Evolutionary conservation across 2,888 invertebrate species (phyloP).

Genomic region (Leucoma salicis): DNA sequence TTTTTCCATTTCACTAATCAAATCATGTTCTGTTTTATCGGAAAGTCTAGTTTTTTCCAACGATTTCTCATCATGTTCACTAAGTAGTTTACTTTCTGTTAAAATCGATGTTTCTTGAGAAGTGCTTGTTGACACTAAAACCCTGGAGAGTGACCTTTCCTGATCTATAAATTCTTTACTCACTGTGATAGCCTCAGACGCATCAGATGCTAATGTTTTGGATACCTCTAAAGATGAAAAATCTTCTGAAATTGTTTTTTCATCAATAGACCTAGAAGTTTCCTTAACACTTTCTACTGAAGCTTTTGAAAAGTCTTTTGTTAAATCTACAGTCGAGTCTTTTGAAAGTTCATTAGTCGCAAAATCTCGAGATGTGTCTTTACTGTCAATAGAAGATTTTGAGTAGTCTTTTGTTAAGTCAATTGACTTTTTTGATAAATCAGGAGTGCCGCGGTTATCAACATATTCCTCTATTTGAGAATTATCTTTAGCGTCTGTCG

Average conservation of each 20-base stretch:
- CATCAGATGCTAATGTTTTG: slow-evolving; percentile 77
- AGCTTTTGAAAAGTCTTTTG: slow-evolving; percentile 73
- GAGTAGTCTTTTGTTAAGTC: slow-evolving; percentile 76
- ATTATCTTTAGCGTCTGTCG: slow-evolving; percentile 68
- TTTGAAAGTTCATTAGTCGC: slow-evolving; percentile 76
- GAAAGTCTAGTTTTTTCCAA: slow-evolving; percentile 48
- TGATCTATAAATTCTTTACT: slow-evolving; percentile 70
- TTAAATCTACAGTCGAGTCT: slow-evolving; percentile 74
- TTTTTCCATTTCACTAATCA: slow-evolving; percentile 54
- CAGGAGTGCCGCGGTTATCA: slow-evolving; percentile 70
- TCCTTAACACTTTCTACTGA: slow-evolving; percentile 75
- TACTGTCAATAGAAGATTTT: slow-evolving; percentile 76
- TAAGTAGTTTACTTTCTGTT: slow-evolving; percentile 69
- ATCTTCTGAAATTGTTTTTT: slow-evolving; percentile 76
- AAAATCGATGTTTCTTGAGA: slow-evolving; percentile 70
- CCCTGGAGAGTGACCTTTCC: slow-evolving; percentile 61
- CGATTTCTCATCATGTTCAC: slow-evolving; percentile 64
- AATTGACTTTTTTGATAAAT: slow-evolving; percentile 73
- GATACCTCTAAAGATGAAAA: slow-evolving; percentile 75
- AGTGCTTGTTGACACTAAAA: slow-evolving; percentile 59
- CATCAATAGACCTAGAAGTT: slow-evolving; percentile 71
- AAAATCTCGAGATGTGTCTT: slow-evolving; percentile 76
- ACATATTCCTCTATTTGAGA: slow-evolving; percentile 58
- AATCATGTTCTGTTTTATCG: slow-evolving; percentile 52
- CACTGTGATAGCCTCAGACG: slow-evolving; percentile 64